Conservation (phyloP, 2,113 vertebrate species). For the Thalassoma bifasciatum region DNA sequence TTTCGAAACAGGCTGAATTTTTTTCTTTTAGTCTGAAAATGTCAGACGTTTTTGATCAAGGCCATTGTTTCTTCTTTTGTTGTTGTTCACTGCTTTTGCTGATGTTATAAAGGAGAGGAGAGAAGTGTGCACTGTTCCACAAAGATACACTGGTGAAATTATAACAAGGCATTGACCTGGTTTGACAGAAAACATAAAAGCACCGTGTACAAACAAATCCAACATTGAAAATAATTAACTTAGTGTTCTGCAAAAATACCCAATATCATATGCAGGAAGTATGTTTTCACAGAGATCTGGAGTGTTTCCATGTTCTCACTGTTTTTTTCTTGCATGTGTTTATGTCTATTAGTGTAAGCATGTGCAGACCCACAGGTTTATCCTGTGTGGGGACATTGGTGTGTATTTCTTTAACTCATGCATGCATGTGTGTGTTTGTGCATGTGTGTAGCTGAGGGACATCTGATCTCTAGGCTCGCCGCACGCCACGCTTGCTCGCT, state of each 20-base stretch:
- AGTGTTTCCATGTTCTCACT: slow-evolving; percentile 56
- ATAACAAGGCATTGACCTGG: slow-evolving; percentile 7
- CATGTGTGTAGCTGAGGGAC: slow-evolving; percentile 75
- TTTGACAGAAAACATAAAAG: not conserved
- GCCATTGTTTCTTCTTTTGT: slow-evolving; percentile 19
- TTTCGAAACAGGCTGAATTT: slow-evolving; percentile 60
- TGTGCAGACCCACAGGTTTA: slow-evolving; percentile 49
- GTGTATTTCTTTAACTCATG: slow-evolving; percentile 20
- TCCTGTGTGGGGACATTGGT: slow-evolving; percentile 38
- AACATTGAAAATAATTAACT: slow-evolving; percentile 1
- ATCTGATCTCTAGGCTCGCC: slow-evolving; percentile 79
- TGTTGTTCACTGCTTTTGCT: slow-evolving; percentile 31
- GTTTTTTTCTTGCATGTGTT: slow-evolving; percentile 52
- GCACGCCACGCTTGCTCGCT: slow-evolving; percentile 79
- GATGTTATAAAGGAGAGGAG: slow-evolving; percentile 14
- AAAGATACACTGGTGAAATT: not conserved
- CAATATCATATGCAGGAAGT: slow-evolving; percentile 20
- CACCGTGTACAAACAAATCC: not conserved
- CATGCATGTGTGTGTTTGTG: slow-evolving; percentile 57
- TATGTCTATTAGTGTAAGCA: slow-evolving; percentile 62
- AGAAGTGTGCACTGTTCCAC: not conserved
- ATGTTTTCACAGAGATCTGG: slow-evolving; percentile 27
- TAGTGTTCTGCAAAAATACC: slow-evolving; percentile 5
- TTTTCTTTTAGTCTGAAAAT: slow-evolving; percentile 43
- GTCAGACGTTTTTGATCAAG: slow-evolving; percentile 17